A percentile compares a stretch with the other conserved stretches of the same genome.
Conservation (phyloP, 2,888 invertebrate genomes). For the Acrobasis suavella region DNA sequence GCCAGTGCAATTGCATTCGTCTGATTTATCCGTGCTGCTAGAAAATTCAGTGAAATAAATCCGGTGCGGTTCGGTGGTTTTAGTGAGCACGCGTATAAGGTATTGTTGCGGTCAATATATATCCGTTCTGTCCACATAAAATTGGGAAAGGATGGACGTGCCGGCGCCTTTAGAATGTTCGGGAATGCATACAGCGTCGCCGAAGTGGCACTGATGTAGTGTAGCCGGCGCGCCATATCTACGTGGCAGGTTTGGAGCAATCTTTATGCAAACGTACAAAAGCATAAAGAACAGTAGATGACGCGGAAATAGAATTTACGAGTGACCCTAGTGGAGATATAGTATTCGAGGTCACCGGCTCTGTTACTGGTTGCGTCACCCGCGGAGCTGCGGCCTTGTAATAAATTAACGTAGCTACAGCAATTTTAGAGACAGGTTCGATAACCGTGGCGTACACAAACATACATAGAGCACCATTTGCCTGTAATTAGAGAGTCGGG, state of each 20-base stretch:
- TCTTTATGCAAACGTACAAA: constrained; percentile 55
- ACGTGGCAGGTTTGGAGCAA: constrained; percentile 43
- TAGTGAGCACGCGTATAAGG: constrained; percentile 50
- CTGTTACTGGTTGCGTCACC: constrained; percentile 60
- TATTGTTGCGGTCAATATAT: constrained; percentile 57
- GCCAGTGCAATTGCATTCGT: constrained; percentile 49
- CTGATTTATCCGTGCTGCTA: constrained; percentile 54
- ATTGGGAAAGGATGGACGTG: constrained; percentile 51
- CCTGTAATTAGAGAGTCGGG: constrained; percentile 64
- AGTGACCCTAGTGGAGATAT: constrained; percentile 58
- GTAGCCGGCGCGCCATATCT: constrained; percentile 52
- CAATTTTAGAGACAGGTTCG: constrained; percentile 58
- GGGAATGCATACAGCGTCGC: constrained; percentile 44
- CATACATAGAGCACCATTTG: constrained; percentile 44
- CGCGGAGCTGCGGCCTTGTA: constrained; percentile 58
- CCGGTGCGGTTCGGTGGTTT: constrained; percentile 57
- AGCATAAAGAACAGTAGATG: constrained; percentile 52
- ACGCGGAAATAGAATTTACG: constrained; percentile 71
- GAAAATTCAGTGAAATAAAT: constrained; percentile 64
- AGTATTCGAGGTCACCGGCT: constrained; percentile 65
- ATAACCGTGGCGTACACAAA: constrained; percentile 64
- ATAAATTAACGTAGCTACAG: constrained; percentile 49
- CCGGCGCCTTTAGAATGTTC: constrained; percentile 52
- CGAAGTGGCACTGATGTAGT: constrained; percentile 46
- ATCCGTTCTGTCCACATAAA: constrained; percentile 50